Base-by-base conservation (phyloP, 1,140 invertebrate genomes). In the Maniola jurtina region DNA sequence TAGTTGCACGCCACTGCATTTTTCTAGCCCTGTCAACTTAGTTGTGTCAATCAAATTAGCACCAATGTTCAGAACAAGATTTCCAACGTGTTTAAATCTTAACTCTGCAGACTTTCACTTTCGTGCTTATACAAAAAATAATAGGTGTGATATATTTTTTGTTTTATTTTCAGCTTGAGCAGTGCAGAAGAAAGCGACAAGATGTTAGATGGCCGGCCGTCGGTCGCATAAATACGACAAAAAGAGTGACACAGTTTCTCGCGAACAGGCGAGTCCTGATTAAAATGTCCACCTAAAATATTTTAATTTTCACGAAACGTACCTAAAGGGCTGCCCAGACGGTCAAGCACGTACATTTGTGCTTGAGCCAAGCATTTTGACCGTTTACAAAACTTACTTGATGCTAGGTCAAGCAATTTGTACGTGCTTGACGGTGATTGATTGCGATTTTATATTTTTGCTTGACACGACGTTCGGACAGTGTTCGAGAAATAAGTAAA, bases 181-280 rank as follows among this genome's bases (percentile, higher is more conserved):
- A 93, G 92, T 69, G 92, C 92, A 10, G 94, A 94, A 77, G 93
- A 94, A 77, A 93, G 93, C 69, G 94, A 94, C 77, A 92, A 93
- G 65, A 94, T 94, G 93, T 76, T 94, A 47, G 94, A 94, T 70
- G 92, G 92, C 10, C 93, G 94, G 75, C 94, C 94, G 25, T 90
- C 93, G 25, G 93, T 95, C 67, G 93, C 94, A 62, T 91, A 88
- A 92, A 71, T 89, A 92, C 79, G 89, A 92, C 78, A 89, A 92
- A 42, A 33, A 88, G 10, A 55, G 1, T 15, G 8, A 57, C n/a
- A n/a, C 54, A 72, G 90, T 89, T 92, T 56, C 60, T 59, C 59
- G 54, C 47, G 55, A 62, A 55, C 64, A 79, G 76, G 68, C 72
- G 54, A 80, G 71, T 47, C 73, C 67, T 75, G 71, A 40, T 40